Base-by-base conservation (phyloP, 2,888 invertebrate species). In the Cheiracanthium punctorium region DNA sequence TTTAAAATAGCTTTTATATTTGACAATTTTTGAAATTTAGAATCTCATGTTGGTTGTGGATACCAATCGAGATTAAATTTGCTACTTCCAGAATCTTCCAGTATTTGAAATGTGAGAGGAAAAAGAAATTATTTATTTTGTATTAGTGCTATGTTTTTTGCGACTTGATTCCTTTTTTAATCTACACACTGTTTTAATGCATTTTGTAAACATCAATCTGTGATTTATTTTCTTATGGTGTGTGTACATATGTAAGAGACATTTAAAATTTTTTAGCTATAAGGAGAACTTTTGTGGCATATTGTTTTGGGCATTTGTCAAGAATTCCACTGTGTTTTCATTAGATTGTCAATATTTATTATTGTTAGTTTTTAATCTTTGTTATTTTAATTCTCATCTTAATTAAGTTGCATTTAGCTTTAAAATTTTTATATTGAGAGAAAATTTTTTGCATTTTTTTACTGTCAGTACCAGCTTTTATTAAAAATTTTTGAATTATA, bases 21-120 rank as follows among this genome's bases (percentile, higher is more conserved):
- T 24, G 58, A 58, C 58, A 33, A 33, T 69, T 33, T 69, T 69
- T 69, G 20, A 20, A 69, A 69, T 69, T 37, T 69, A 10, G n/a
- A 69, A 33, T 69, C 33, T 24, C 33, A 69, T n/a, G 20, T 33
- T 69, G 37, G 24, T 33, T 33, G n/a, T 7, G 24, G 24, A 28
- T 28, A 24, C 33, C 37, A 32, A 37, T 7, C n/a, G 58, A 24
- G 58, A 58, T 58, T 20, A 24, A 58, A 58, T 24, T 20, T 7
- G 12, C 24, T 58, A 24, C 17, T 58, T 58, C 58, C 58, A 24
- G 58, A 58, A 58, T 58, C 58, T 58, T 58, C 58, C 58, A 58
- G 58, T 58, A 58, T 58, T n/a, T 58, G 14, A 20, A 58, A 58
- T 5, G 4, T 4, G 24, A 17, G 37, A 17, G 48, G 48, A 48